A percentile compares a stretch with the other conserved stretches of the same genome.
These are phyloP conservation scores for Crax fasciolata DNA, from an alignment of 2,797 vertebrate species.

Conservation along the genomic window DNA sequence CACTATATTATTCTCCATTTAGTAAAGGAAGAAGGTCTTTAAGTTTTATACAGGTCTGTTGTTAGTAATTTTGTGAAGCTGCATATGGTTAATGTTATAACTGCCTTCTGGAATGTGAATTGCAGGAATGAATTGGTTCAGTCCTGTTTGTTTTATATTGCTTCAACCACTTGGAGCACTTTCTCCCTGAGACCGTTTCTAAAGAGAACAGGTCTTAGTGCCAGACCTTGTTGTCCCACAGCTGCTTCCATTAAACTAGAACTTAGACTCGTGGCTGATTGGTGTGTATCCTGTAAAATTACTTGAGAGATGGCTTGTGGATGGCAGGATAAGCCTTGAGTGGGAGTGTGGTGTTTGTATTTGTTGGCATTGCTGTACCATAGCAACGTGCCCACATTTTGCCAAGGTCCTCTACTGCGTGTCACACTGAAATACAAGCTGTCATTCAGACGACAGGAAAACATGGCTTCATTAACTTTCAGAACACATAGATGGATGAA, in stretches of 20 bases:
- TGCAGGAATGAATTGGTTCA: neutral
- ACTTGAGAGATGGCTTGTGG: neutral
- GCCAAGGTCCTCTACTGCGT: neutral
- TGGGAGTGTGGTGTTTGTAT: neutral
- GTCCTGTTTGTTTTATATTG: neutral
- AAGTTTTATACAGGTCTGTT: neutral
- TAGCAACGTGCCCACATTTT: neutral
- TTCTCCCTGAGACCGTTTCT: neutral
- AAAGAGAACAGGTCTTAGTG: neutral
- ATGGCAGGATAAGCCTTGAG: neutral
- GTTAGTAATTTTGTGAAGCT: neutral
- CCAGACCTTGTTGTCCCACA: neutral
- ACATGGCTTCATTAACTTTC: neutral
- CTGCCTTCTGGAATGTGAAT: neutral
- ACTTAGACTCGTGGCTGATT: neutral
- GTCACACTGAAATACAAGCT: neutral
- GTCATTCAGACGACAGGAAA: neutral
- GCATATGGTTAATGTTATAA: neutral
- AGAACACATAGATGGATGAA: neutral
- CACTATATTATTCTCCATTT: neutral
- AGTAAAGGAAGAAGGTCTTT: neutral
- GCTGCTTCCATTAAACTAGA: neutral
- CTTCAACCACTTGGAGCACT: neutral
- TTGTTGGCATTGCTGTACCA: neutral
- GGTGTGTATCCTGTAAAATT: neutral